phyloP scores from a whole-genome alignment of 2,888 invertebrate species.

The Aspidapion aeneum region DNA sequence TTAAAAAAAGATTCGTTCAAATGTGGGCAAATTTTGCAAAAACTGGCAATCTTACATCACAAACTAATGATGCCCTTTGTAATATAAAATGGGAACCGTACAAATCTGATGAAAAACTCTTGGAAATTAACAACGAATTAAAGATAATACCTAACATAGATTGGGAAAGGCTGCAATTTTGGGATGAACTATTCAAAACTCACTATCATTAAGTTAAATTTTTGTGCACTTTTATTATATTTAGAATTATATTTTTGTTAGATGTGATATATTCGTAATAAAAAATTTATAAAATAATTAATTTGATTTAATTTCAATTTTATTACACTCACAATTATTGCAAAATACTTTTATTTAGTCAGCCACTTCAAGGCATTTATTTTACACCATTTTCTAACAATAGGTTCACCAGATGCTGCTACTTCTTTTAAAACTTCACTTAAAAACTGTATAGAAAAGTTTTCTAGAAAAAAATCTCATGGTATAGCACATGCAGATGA shows the following conservation, averaged over 20 bases:
- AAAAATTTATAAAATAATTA: too few species aligned
- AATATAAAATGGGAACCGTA: slow-evolving; percentile 37
- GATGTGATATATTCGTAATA: too few species aligned
- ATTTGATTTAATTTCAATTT: too few species aligned
- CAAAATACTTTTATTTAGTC: neutral
- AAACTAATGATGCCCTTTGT: slow-evolving; percentile 29
- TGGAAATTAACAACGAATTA: slow-evolving; percentile 37
- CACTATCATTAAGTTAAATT: too few species aligned
- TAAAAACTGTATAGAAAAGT: slow-evolving; percentile 8
- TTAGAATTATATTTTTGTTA: too few species aligned
- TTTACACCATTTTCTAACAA: neutral
- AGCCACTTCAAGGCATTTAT: neutral
- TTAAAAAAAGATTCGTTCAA: slow-evolving; percentile 38
- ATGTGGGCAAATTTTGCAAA: slow-evolving; percentile 43
- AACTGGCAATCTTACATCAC: slow-evolving; percentile 37
- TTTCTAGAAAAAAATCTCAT: slow-evolving; percentile 24
- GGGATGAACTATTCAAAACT: slow-evolving; percentile 36
- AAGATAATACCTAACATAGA: slow-evolving; percentile 34
- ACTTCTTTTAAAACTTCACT: neutral
- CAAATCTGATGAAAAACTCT: slow-evolving; percentile 28
- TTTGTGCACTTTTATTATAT: too few species aligned
- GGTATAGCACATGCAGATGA: slow-evolving; percentile 42
- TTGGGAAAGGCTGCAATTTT: slow-evolving; percentile 37
- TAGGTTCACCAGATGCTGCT: neutral
- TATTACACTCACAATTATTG: neutral